These are phyloP conservation scores for Pterophyllum scalare DNA, from an alignment of 2,113 vertebrate species.

Conservation along the genomic window DNA sequence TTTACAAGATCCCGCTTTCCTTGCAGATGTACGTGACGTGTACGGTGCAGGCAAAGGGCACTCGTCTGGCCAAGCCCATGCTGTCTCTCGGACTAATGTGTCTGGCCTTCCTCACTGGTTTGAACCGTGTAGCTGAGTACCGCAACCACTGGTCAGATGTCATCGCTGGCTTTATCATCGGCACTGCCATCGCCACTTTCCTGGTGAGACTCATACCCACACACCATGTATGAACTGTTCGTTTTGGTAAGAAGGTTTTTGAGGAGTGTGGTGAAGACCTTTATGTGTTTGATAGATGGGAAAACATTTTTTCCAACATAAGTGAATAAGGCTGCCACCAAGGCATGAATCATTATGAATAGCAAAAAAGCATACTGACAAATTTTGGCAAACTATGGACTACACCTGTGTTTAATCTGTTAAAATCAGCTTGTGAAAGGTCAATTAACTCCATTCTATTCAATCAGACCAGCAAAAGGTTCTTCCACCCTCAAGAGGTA, in stretches of 20 bases:
- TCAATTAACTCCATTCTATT: too few relatives aligned
- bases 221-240: neutral
- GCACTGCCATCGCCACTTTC: conserved; percentile 93
- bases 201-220: conserved; percentile 84
- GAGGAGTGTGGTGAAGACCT: too few relatives aligned
- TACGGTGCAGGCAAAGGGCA: conserved; percentile 94
- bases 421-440: too few relatives aligned
- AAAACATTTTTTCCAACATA: too few relatives aligned
- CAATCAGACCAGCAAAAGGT: too few relatives aligned
- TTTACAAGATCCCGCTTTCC: neutral
- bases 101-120: conserved; percentile 94
- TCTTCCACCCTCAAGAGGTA: too few relatives aligned
- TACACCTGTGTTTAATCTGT: too few relatives aligned
- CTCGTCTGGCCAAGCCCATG: conserved; percentile 94
- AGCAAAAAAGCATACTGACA: too few relatives aligned
- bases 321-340: too few relatives aligned
- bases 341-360: too few relatives aligned
- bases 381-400: too few relatives aligned
- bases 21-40: conserved; percentile 97
- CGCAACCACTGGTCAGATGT: conserved; percentile 99
- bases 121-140: conserved; percentile 98
- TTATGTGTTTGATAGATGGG: too few relatives aligned
- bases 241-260: neutral
- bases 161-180: conserved; percentile 95
- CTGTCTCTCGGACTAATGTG: conserved; percentile 93